These are phyloP conservation scores for Aphidius ervi DNA, from an alignment of 1,140 invertebrate species.

Conservation along the genomic window DNA sequence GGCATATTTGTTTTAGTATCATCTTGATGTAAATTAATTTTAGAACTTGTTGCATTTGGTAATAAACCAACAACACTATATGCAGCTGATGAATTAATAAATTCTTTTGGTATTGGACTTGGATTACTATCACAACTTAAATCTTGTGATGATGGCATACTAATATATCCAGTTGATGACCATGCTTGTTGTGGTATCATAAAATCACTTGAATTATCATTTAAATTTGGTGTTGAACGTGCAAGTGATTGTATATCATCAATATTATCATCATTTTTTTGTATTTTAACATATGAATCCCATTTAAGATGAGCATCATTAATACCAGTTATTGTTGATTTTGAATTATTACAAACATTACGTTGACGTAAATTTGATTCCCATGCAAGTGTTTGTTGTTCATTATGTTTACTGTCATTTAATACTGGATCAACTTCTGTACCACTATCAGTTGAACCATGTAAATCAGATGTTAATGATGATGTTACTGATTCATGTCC, in stretches of 20 bases:
- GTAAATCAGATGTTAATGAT: constrained; percentile 54
- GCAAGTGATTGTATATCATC: constrained; percentile 40
- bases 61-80: constrained; percentile 39
- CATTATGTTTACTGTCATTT: constrained; percentile 21
- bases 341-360: constrained; percentile 36
- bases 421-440: constrained; percentile 51
- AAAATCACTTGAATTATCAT: constrained; percentile 34
- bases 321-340: constrained; percentile 12
- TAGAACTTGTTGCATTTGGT: constrained; percentile 30
- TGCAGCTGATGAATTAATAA: constrained; percentile 15
- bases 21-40: constrained; percentile 27
- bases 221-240: constrained; percentile 46
- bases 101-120: constrained; percentile 39
- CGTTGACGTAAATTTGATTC: constrained; percentile 46
- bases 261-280: constrained; percentile 32
- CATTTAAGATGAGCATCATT: constrained; percentile 30
- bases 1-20: constrained; percentile 28
- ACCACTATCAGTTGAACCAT: constrained; percentile 55
- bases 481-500: constrained; percentile 59
- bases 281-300: constrained; percentile 44
- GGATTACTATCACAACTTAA: constrained; percentile 42
- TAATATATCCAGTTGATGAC: constrained; percentile 48
- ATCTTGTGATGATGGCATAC: constrained; percentile 48
- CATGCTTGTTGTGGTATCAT: constrained; percentile 42
- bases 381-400: constrained; percentile 32